Evolutionary conservation across 2,888 invertebrate species (phyloP).

Genomic region (Stenichneumon culpator): DNA sequence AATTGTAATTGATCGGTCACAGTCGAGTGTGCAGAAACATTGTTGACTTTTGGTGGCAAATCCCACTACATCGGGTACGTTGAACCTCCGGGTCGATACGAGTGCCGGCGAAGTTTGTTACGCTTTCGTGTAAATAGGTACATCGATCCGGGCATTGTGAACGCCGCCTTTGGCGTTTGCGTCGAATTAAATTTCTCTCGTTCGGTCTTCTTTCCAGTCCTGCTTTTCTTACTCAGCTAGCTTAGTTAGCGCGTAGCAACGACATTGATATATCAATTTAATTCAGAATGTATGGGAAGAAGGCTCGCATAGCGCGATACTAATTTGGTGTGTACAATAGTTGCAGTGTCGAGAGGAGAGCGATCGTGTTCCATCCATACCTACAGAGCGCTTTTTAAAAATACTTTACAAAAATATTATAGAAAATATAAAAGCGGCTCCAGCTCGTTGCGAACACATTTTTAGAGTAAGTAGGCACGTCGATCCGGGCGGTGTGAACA

Average conservation of each 20-base stretch:
- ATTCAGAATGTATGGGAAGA: background rate
- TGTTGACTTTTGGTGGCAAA: background rate
- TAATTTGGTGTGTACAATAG: background rate
- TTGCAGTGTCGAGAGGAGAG: background rate
- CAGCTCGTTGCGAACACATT: constrained; percentile 38
- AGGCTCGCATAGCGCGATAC: background rate
- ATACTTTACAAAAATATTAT: constrained; percentile 39
- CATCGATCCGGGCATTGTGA: constrained; percentile 25
- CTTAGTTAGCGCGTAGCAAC: background rate
- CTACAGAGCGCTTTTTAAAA: constrained; percentile 33
- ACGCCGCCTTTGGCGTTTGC: background rate
- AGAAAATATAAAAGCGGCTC: constrained; percentile 29
- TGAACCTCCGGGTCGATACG: background rate
- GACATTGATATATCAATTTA: background rate
- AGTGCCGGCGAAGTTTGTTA: constrained; percentile 22
- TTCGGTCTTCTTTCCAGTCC: background rate
- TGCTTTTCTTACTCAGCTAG: background rate
- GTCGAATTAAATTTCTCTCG: background rate
- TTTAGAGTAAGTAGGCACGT: constrained; percentile 24
- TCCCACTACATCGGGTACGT: background rate
- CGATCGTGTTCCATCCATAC: too few relatives aligned
- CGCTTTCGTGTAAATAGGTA: constrained; percentile 30
- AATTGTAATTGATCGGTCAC: constrained; percentile 22
- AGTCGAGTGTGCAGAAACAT: background rate
- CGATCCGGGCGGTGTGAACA: constrained; percentile 5